phyloP scores from a whole-genome alignment of 2,797 vertebrate species.

The Paramormyrops hopkinsi region DNA sequence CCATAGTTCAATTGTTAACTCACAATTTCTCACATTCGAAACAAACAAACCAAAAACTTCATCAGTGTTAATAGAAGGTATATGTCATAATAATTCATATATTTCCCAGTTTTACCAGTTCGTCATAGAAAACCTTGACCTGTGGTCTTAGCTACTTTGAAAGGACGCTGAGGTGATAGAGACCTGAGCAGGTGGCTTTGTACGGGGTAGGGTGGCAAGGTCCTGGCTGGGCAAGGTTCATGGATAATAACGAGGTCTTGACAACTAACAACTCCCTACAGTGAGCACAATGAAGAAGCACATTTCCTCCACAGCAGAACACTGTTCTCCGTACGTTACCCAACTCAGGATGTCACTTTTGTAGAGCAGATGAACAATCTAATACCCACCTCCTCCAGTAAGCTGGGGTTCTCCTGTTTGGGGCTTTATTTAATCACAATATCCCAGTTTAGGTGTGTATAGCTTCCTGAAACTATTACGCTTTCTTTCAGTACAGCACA shows the following conservation, averaged over 20 bases:
- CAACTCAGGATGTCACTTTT: slow-evolving; percentile 72
- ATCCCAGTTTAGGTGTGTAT: background rate
- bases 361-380: slow-evolving; percentile 53
- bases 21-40: background rate
- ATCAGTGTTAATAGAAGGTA: background rate
- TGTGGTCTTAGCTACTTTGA: background rate
- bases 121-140: background rate
- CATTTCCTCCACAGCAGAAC: slow-evolving; percentile 76
- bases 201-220: background rate
- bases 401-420: background rate
- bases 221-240: background rate
- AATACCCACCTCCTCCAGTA: background rate
- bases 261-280: background rate
- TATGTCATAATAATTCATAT: background rate
- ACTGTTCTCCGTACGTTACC: slow-evolving; percentile 62
- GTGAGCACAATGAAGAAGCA: slow-evolving; percentile 76
- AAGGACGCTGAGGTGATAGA: background rate
- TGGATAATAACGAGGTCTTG: background rate
- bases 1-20: background rate
- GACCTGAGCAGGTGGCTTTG: background rate
- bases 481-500: background rate
- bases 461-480: background rate
- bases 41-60: background rate
- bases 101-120: background rate
- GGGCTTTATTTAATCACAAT: background rate